A percentile compares a stretch with the other conserved stretches of the same genome.
Conservation (phyloP, 2,888 invertebrate genomes). For the Drosophila gaucha region DNA sequence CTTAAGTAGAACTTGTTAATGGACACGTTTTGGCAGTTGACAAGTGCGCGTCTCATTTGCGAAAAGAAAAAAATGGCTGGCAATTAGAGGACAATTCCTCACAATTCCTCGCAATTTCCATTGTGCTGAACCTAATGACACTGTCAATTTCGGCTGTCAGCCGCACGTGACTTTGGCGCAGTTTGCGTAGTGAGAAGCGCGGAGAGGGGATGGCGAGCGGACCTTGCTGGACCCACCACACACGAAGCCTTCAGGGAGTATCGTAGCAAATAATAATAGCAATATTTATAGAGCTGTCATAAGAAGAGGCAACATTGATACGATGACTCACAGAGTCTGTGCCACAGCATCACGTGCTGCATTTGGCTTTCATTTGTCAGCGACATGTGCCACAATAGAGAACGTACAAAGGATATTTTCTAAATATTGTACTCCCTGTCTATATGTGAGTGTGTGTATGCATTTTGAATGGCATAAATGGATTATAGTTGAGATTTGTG, state of each 20-base stretch:
- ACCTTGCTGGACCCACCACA: constrained; percentile 31
- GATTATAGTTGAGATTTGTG: constrained; percentile 45
- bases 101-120: constrained; percentile 13
- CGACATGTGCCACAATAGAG: constrained; percentile 41
- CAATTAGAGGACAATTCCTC: constrained; percentile 43
- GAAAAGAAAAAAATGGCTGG: constrained; percentile 53
- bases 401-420: constrained; percentile 37
- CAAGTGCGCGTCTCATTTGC: constrained; percentile 58
- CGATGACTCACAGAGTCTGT: constrained; percentile 27
- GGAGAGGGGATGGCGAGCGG: not conserved
- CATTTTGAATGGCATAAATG: constrained; percentile 43
- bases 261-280: constrained; percentile 30
- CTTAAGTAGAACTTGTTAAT: constrained; percentile 47
- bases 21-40: constrained; percentile 65
- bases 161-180: constrained; percentile 73
- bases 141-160: constrained; percentile 69
- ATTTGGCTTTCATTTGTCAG: constrained; percentile 59
- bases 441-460: too few relatives aligned
- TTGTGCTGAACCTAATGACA: constrained; percentile 53
- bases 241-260: constrained; percentile 29
- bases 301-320: constrained; percentile 24
- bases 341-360: constrained; percentile 66
- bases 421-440: constrained; percentile 24
- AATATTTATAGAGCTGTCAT: constrained; percentile 65
- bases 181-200: constrained; percentile 19